phyloP scores from a whole-genome alignment of 1,140 invertebrate species.

The Pachyrhynchus sulphureomaculatus region DNA sequence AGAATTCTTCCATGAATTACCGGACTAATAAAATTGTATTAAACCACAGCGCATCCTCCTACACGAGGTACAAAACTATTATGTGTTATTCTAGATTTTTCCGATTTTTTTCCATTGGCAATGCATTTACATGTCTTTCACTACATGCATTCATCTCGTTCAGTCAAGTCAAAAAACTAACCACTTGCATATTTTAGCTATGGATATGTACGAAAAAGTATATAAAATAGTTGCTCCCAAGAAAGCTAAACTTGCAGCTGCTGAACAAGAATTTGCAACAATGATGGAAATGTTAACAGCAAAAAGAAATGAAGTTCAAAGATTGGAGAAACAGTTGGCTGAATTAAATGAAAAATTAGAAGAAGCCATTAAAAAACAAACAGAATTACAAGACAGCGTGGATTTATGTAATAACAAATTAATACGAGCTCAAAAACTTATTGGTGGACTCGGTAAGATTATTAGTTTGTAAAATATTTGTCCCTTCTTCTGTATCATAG shows the following conservation, averaged over 20 bases:
- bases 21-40: no score
- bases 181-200: slow-evolving; percentile 61
- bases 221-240: slow-evolving; percentile 72
- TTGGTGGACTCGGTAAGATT: slow-evolving; percentile 45
- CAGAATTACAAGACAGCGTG: slow-evolving; percentile 85
- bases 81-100: no score
- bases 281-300: slow-evolving; percentile 79
- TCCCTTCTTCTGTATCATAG: no score
- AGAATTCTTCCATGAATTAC: no score
- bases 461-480: no score
- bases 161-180: no score
- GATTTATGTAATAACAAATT: slow-evolving; percentile 86
- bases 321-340: slow-evolving; percentile 76
- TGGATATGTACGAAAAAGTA: slow-evolving; percentile 89
- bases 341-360: slow-evolving; percentile 70
- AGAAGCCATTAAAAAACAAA: slow-evolving; percentile 67
- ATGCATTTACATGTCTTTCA: no score
- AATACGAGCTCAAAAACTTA: slow-evolving; percentile 80
- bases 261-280: slow-evolving; percentile 73
- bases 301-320: slow-evolving; percentile 72
- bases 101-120: no score
- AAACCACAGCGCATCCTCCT: no score
- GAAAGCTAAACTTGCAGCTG: slow-evolving; percentile 75
- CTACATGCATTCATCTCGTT: no score
- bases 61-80: no score